Conservation (phyloP, 2,797 vertebrate genomes). For the Periophthalmus magnuspinnatus region DNA sequence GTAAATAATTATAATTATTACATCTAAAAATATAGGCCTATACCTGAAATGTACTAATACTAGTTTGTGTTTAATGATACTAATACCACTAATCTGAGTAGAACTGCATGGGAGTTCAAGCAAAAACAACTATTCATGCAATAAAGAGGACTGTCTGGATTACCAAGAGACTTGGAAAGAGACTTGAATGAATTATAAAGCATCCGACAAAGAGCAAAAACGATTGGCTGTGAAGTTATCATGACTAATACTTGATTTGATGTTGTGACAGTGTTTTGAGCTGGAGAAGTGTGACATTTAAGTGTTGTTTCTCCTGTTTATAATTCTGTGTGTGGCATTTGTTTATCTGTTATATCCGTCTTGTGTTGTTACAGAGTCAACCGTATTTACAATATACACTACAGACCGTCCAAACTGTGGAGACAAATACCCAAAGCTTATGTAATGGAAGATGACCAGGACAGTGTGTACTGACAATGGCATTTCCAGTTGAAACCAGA, state of each 20-base stretch:
- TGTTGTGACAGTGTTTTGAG: slow-evolving; percentile 25
- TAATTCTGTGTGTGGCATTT: not conserved
- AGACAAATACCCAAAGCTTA: slow-evolving; percentile 48
- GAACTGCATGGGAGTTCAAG: too few relatives aligned
- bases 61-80: too few relatives aligned
- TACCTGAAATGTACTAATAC: not conserved
- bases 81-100: too few relatives aligned
- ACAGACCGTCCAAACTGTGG: slow-evolving; percentile 39
- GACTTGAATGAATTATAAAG: slow-evolving; percentile 2
- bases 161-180: not conserved
- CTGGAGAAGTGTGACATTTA: slow-evolving; percentile 17
- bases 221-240: slow-evolving; percentile 17
- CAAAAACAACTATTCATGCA: too few relatives aligned
- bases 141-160: not conserved
- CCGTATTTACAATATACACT: slow-evolving; percentile 15
- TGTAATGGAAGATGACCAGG: slow-evolving; percentile 51
- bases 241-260: slow-evolving; percentile 32
- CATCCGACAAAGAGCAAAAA: slow-evolving; percentile 9
- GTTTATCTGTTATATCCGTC: slow-evolving; percentile 9
- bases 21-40: too few relatives aligned
- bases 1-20: too few relatives aligned
- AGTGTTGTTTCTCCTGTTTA: slow-evolving; percentile 14
- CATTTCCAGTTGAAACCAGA: slow-evolving; percentile 54
- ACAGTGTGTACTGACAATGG: slow-evolving; percentile 65
- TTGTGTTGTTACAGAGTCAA: too few relatives aligned